phyloP scores from a whole-genome alignment of 2,113 vertebrate genomes.

The Aplodontia rufa region DNA sequence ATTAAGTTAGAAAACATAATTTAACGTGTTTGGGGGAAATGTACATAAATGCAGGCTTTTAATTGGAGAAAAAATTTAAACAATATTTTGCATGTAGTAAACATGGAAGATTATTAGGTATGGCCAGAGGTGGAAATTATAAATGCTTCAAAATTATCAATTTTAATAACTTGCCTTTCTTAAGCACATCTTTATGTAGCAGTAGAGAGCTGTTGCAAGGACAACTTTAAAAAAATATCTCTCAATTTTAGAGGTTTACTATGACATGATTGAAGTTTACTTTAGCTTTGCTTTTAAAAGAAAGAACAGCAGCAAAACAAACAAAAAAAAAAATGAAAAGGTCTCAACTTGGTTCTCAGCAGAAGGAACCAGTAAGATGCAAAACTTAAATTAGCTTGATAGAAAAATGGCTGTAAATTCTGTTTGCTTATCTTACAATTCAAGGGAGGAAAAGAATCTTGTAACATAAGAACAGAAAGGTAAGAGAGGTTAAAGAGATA shows the following conservation, averaged over 20 bases:
- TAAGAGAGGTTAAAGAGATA: not conserved
- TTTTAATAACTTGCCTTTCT: not conserved
- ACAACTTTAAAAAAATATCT: conserved; percentile 29
- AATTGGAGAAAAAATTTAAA: not conserved
- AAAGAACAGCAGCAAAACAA: not conserved
- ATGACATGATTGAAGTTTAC: not conserved
- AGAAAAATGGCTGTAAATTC: not conserved
- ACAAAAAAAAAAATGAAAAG: not conserved
- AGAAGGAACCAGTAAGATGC: not conserved
- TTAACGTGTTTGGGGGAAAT: not conserved
- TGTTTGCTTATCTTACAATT: not conserved
- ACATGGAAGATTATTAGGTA: not conserved
- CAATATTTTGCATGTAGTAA: not conserved
- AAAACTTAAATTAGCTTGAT: conserved; percentile 21
- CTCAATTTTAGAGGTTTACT: not conserved
- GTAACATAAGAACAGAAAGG: not conserved
- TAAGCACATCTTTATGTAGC: not conserved
- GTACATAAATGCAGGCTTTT: not conserved
- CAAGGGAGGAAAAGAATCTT: not conserved
- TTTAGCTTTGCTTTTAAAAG: not conserved
- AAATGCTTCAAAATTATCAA: not conserved
- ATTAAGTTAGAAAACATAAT: not conserved
- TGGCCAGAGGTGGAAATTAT: not conserved
- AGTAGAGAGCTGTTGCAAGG: conserved; percentile 12
- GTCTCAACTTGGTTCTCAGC: not conserved